These are phyloP conservation scores for Aptenodytes forsteri DNA, from an alignment of 2,113 vertebrate species.

Conservation along the genomic window DNA sequence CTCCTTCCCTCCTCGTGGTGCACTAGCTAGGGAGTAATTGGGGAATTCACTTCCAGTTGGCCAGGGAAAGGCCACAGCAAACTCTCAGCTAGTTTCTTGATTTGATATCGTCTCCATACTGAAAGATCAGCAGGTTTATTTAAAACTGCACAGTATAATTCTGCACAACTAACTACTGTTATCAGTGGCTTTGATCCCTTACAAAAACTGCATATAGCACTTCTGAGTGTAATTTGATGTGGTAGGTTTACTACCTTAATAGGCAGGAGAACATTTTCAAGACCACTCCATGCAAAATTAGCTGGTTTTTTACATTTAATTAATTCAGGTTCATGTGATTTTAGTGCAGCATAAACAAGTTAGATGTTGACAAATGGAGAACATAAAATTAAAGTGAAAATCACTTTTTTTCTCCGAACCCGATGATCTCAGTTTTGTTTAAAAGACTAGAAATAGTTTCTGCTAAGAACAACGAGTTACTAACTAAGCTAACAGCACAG, in stretches of 20 bases:
- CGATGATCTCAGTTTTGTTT: background rate
- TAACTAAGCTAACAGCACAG: background rate
- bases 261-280: background rate
- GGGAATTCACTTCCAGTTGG: background rate
- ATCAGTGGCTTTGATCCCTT: background rate
- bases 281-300: background rate
- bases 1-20: fast-evolving
- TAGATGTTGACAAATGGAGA: background rate
- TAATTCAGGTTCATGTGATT: background rate
- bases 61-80: background rate
- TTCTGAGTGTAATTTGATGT: background rate
- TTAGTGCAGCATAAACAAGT: background rate
- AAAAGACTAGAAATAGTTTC: constrained; percentile 7
- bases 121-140: background rate
- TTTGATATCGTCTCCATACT: background rate
- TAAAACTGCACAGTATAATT: background rate
- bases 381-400: background rate
- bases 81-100: background rate
- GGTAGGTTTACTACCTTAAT: background rate
- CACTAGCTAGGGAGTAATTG: background rate
- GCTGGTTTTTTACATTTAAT: background rate
- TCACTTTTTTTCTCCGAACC: background rate
- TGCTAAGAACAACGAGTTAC: background rate
- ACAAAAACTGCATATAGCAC: background rate
- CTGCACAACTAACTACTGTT: background rate